These are phyloP conservation scores for Leucophenga varia DNA, from an alignment of 1,140 invertebrate species.

Conservation along the genomic window DNA sequence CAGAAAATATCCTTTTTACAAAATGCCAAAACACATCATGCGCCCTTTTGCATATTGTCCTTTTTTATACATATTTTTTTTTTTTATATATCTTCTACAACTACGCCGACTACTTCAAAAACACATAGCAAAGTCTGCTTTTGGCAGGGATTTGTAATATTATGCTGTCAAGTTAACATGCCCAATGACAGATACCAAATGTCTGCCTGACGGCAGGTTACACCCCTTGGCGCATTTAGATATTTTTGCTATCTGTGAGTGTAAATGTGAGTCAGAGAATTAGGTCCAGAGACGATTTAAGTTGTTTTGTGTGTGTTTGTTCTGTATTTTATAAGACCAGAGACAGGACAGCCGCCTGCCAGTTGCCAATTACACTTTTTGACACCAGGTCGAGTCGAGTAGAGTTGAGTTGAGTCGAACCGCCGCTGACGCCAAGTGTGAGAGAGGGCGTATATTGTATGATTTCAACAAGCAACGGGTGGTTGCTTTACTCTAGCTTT, in stretches of 20 bases:
- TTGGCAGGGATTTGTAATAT: constrained; percentile 52
- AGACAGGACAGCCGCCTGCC: constrained; percentile 3
- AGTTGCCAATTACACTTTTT: constrained; percentile 49
- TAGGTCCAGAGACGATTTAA: constrained; percentile 1
- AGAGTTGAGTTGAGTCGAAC: not conserved
- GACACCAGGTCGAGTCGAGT: constrained; percentile 26
- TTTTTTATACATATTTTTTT: too few relatives aligned
- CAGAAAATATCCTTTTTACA: too few relatives aligned
- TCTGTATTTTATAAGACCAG: too few relatives aligned
- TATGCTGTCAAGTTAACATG: constrained; percentile 53
- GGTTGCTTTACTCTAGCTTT: too few relatives aligned
- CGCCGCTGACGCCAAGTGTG: too few relatives aligned
- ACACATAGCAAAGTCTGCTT: too few relatives aligned
- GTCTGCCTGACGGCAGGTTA: constrained; percentile 23
- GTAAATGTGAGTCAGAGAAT: not conserved
- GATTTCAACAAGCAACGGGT: constrained; percentile 1
- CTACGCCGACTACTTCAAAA: too few relatives aligned
- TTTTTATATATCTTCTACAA: too few relatives aligned
- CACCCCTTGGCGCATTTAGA: constrained; percentile 12
- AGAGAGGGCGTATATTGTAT: too few relatives aligned
- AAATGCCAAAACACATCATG: too few relatives aligned
- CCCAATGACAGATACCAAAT: constrained; percentile 50
- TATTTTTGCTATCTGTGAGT: constrained; percentile 5
- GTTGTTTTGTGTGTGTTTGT: too few relatives aligned
- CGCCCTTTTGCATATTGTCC: too few relatives aligned